Evolutionary conservation across 1,140 invertebrate genomes (phyloP), one percentile per base, ranked within the genome.

Genomic region (Neodiprion virginianus): DNA sequence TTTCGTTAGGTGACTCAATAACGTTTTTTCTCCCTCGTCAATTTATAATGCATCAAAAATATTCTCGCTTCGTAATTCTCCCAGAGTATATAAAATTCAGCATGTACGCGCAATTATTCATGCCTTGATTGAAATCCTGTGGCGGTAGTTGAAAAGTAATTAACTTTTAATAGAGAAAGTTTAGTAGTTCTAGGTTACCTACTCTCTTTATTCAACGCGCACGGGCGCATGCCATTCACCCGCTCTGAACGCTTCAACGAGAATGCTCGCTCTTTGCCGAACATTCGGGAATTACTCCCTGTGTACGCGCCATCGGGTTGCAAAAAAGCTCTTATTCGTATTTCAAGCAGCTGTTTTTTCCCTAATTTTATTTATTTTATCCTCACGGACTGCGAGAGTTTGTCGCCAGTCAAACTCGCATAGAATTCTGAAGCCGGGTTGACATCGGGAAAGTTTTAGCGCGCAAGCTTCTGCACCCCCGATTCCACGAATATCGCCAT

Each of bases 81-180:
- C 2, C 4, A 49, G 76, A 75, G 78, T 80, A 81, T 81, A 14
- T 61, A 61, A 61, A 61, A 61, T 61, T 61, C 53, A 40, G 28
- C 28, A 40, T 17, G 53, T 61, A 61, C 11, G 53, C n/a, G 53
- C 83, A 82, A 83, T 83, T 85, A 84, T 80, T 81, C 83, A 81
- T 79, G 78, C 77, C 76, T 75, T 78, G 83, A 85, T 85, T 85
- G 84, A 85, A 85, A 85, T 85, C 83, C 82, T 76, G 82, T 79
- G 82, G 81, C 76, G 81, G 81, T 81, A 84, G 79, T 81, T 80
- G 77, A 82, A 80, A 84, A 83, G 83, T 82, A 85, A 85, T 85
- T 85, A 85, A 85, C 83, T 85, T 85, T 82, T 84, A 85, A 85
- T 85, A 82, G 81, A 82, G 78, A 85, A 85, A 85, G 83, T 85